Evolutionary conservation across 35 echinoderm and acorn worm genomes (phyloP).

Genomic region (Heliocidaris tuberculata): DNA sequence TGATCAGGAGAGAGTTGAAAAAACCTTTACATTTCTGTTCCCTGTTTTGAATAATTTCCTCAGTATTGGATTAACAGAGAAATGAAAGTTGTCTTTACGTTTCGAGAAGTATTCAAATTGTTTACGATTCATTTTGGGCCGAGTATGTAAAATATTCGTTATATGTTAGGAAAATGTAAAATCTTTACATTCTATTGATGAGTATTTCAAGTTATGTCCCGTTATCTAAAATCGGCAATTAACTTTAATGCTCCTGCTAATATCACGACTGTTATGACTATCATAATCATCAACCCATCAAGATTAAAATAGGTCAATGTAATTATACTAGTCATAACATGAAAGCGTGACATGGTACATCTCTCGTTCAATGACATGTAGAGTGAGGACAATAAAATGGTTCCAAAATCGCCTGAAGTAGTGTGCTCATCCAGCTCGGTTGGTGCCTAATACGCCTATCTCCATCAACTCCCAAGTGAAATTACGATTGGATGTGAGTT

Average conservation of each 20-base stretch:
- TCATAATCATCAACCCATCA: not conserved
- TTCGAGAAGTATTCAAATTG: too few relatives aligned
- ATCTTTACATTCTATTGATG: too few relatives aligned
- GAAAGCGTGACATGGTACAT: not conserved
- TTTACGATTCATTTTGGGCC: too few relatives aligned
- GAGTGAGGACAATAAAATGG: not conserved
- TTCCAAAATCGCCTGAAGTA: not conserved
- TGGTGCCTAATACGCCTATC: not conserved
- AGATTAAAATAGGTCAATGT: not conserved
- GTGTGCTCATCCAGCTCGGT: not conserved
- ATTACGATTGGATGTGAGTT: not conserved
- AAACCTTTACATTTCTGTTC: too few relatives aligned
- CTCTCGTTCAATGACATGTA: not conserved
- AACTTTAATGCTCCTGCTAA: not conserved
- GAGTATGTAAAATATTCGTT: too few relatives aligned
- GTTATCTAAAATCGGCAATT: too few relatives aligned
- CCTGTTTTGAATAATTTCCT: too few relatives aligned
- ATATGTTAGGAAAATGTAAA: too few relatives aligned
- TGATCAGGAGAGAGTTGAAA: too few relatives aligned
- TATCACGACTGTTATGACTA: not conserved
- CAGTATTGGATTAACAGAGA: too few relatives aligned
- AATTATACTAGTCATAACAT: conserved; percentile 6
- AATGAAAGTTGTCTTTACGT: too few relatives aligned
- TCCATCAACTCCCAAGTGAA: not conserved
- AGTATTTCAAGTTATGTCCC: too few relatives aligned